phyloP scores from a whole-genome alignment of 2,113 vertebrate species.

The Channa argus region DNA sequence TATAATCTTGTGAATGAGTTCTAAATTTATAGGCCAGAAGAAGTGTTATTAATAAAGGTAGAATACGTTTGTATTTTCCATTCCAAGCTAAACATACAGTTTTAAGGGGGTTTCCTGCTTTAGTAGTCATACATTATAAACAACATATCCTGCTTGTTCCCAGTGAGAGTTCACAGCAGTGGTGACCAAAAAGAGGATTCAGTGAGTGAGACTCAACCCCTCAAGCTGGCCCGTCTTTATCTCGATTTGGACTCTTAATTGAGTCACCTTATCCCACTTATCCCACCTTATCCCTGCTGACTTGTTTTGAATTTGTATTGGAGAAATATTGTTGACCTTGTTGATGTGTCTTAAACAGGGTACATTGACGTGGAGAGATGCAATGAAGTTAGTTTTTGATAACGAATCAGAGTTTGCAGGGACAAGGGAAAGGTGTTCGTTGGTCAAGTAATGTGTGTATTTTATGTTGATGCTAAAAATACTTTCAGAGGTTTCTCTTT shows the following conservation, averaged over 20 bases:
- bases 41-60: neutral
- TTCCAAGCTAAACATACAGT: neutral
- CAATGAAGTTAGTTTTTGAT: constrained; percentile 6
- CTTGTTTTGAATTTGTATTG: neutral
- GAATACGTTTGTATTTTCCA: neutral
- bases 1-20: neutral
- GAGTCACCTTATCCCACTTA: neutral
- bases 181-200: neutral
- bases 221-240: neutral
- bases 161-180: neutral
- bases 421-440: neutral
- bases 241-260: neutral
- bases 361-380: neutral
- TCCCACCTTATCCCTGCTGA: too few relatives aligned
- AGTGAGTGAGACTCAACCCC: neutral
- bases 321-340: constrained; percentile 10
- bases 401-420: constrained; percentile 4
- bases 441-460: constrained; percentile 3
- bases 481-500: neutral
- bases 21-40: neutral
- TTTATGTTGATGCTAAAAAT: neutral
- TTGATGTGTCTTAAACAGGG: neutral
- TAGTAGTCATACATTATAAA: neutral
- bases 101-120: neutral
- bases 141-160: neutral